These are phyloP conservation scores for Bovichtus diacanthus DNA, from an alignment of 2,797 vertebrate species.

Conservation along the genomic window DNA sequence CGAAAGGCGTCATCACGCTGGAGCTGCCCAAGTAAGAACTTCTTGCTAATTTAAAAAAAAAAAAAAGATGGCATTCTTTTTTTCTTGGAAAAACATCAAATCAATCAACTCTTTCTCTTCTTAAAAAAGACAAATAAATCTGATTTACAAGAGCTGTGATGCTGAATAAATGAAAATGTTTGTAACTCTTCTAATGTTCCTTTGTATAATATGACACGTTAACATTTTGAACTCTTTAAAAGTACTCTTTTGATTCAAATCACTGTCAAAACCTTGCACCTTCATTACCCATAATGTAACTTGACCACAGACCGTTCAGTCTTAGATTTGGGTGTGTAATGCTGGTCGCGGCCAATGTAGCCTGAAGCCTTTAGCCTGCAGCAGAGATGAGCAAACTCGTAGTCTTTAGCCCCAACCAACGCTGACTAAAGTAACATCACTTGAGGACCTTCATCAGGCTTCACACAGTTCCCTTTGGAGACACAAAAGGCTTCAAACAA, in stretches of 20 bases:
- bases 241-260: no score
- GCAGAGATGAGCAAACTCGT: background rate
- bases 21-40: slow-evolving; percentile 93
- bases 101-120: background rate
- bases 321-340: background rate
- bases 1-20: slow-evolving; percentile 95
- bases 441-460: background rate
- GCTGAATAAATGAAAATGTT: no score
- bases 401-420: background rate
- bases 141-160: background rate
- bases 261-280: background rate
- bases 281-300: background rate
- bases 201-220: background rate
- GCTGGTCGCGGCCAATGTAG: background rate
- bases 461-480: no score
- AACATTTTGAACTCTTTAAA: background rate
- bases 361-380: background rate
- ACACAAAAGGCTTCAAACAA: no score
- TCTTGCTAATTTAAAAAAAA: no score
- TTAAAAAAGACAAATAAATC: background rate
- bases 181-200: background rate
- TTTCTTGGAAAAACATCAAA: background rate
- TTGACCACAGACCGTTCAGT: background rate
- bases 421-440: background rate
- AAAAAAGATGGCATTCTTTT: background rate